Conservation (phyloP, 2,888 invertebrate genomes). For the Drosophila mimetica region DNA sequence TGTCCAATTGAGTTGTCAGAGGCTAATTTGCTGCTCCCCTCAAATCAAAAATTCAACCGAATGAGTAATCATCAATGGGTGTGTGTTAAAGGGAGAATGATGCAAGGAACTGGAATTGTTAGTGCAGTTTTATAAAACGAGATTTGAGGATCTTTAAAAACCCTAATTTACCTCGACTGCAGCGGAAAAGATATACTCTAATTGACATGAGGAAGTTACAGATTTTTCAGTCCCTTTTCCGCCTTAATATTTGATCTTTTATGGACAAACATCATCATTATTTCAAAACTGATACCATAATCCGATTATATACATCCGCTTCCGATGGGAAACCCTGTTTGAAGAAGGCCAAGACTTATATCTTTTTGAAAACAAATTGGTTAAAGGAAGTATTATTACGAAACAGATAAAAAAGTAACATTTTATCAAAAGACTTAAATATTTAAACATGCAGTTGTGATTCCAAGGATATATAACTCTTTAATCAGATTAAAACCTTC, state of each 20-base stretch:
- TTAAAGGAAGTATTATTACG: neutral
- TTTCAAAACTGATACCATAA: slow-evolving; percentile 1
- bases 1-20: slow-evolving; percentile 46
- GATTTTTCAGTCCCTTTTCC: slow-evolving; percentile 2
- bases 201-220: neutral
- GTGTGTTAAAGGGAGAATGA: slow-evolving; percentile 7
- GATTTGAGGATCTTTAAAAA: slow-evolving; percentile 1
- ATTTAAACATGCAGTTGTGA: neutral
- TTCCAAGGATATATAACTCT: neutral
- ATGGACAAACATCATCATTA: neutral
- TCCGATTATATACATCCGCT: slow-evolving; percentile 26
- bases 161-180: neutral
- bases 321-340: neutral
- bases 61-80: slow-evolving; percentile 31
- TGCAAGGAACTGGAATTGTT: slow-evolving; percentile 25
- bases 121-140: slow-evolving; percentile 1
- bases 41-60: slow-evolving; percentile 10
- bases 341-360: neutral
- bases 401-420: neutral
- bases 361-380: neutral
- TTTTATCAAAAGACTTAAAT: neutral
- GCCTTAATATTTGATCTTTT: neutral
- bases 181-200: neutral
- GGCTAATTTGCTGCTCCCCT: slow-evolving; percentile 39
- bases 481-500: neutral